Conservation (phyloP, 1,140 invertebrate species). For the Drosophila bocqueti region DNA sequence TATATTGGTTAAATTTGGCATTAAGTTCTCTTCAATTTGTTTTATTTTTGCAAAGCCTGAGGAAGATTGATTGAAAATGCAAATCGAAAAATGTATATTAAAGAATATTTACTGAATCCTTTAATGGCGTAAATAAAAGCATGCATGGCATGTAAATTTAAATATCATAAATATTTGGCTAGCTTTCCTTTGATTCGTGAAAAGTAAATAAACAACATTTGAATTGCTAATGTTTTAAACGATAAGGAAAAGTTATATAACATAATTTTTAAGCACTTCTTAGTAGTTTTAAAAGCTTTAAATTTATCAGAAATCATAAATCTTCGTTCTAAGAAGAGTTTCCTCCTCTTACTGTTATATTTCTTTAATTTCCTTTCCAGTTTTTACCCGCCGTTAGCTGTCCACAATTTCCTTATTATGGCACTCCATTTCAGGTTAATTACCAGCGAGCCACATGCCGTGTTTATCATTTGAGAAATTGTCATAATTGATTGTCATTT, state of each 20-base stretch:
- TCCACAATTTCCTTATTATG: conserved; percentile 15
- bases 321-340: too few species aligned
- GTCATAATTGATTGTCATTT: conserved; percentile 72
- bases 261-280: neutral
- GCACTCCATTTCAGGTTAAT: conserved; percentile 54
- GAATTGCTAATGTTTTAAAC: neutral
- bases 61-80: conserved; percentile 34
- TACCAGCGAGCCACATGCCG: conserved; percentile 47
- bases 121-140: neutral
- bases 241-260: neutral
- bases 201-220: neutral
- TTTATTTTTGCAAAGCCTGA: neutral
- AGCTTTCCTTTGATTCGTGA: neutral
- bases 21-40: conserved; percentile 30
- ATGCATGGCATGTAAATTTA: neutral
- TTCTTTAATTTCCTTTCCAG: neutral
- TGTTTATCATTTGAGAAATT: conserved; percentile 67
- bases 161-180: neutral
- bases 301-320: neutral
- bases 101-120: neutral
- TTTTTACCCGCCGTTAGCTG: neutral
- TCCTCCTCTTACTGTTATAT: neutral
- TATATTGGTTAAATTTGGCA: conserved; percentile 33
- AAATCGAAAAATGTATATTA: conserved; percentile 13
- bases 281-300: neutral